Evolutionary conservation across 2,113 vertebrate genomes (phyloP).

Genomic region (Cyprinodon variegatus): DNA sequence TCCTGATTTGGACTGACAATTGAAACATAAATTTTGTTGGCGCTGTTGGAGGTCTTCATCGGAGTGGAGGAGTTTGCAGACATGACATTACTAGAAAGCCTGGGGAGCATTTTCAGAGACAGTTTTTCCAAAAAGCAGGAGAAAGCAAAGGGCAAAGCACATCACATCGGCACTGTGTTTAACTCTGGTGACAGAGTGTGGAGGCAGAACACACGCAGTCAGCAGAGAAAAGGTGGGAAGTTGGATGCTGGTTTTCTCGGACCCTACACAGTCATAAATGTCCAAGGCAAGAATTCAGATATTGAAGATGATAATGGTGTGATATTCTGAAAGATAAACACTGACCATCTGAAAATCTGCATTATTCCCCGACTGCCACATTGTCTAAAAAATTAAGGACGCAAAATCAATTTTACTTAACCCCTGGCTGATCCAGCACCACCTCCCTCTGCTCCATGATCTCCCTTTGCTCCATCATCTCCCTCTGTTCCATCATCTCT

Average conservation of each 20-base stretch:
- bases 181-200: slow-evolving; percentile 2
- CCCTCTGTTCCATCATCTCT: neutral
- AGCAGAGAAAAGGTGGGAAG: slow-evolving; percentile 11
- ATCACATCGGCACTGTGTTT: neutral
- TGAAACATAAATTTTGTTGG: neutral
- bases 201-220: neutral
- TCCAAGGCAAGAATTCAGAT: neutral
- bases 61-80: neutral
- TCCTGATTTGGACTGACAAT: neutral
- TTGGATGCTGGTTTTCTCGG: neutral
- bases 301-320: neutral
- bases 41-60: neutral
- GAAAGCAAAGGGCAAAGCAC: neutral
- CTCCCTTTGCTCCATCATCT: neutral
- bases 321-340: neutral
- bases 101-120: neutral
- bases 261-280: neutral
- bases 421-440: neutral
- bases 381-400: neutral
- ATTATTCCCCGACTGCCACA: neutral
- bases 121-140: neutral
- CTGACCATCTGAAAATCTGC: neutral
- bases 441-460: neutral
- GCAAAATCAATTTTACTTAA: neutral
- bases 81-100: neutral